Conservation (phyloP, 1,140 invertebrate species). For the Bilobella aurantiaca region DNA sequence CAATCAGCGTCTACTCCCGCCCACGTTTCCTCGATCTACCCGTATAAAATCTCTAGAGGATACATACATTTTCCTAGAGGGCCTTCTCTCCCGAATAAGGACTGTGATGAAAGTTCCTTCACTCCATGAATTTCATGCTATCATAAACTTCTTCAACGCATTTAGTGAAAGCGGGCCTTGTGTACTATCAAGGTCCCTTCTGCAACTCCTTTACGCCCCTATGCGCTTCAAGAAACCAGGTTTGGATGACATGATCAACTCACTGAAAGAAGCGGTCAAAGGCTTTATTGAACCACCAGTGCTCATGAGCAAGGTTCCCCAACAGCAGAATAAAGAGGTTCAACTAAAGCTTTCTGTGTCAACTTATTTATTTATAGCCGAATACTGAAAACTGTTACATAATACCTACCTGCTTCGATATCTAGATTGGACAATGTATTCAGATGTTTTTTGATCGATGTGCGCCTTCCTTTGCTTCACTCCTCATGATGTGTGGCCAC, state of each 20-base stretch:
- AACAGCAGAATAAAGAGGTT: conserved; percentile 54
- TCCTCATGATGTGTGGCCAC: conserved; percentile 86
- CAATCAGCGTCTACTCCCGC: conserved; percentile 85
- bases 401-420: no score
- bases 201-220: conserved; percentile 70
- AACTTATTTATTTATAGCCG: no score
- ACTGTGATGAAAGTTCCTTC: conserved; percentile 69
- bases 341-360: no score
- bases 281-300: conserved; percentile 79
- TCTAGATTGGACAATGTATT: conserved; percentile 68
- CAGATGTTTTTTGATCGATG: conserved; percentile 81
- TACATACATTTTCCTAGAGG: conserved; percentile 72
- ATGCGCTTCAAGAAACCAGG: conserved; percentile 43
- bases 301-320: conserved; percentile 55
- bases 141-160: conserved; percentile 85
- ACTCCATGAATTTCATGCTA: conserved; percentile 26
- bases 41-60: conserved; percentile 76
- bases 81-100: conserved; percentile 66
- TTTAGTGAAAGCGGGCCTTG: conserved; percentile 80
- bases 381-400: no score
- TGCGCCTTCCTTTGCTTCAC: conserved; percentile 69
- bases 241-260: conserved; percentile 56
- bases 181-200: conserved; percentile 81
- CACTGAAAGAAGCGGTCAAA: conserved; percentile 70
- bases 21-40: conserved; percentile 95